A percentile compares a stretch with the other conserved stretches of the same genome.
Evolutionary conservation across 2,113 vertebrate species (phyloP).

Genomic region (Protobothrops mucrosquamatus): DNA sequence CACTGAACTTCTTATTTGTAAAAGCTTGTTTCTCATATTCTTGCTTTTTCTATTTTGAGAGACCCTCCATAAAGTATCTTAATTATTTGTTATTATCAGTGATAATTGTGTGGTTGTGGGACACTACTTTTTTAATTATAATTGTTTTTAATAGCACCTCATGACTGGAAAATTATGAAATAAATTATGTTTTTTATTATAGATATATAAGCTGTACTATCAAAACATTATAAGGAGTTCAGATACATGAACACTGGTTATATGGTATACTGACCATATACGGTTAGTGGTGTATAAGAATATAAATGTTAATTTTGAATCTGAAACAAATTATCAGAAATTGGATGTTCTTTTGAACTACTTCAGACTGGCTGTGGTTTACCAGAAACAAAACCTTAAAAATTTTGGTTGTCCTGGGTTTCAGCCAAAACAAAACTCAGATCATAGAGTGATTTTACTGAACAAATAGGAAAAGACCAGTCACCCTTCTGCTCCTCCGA

Average conservation of each 20-base stretch:
- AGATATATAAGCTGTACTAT: not conserved
- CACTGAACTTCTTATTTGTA: not conserved
- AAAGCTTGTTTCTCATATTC: not conserved
- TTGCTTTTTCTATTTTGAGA: not conserved
- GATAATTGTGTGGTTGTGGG: not conserved
- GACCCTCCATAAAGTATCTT: not conserved
- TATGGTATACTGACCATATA: not conserved
- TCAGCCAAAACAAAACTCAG: too few relatives aligned
- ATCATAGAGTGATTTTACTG: too few relatives aligned
- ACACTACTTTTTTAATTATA: not conserved
- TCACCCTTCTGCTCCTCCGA: too few relatives aligned
- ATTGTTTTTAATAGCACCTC: not conserved
- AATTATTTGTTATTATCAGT: not conserved
- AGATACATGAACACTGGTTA: not conserved
- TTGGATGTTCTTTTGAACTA: too few relatives aligned
- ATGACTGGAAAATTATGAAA: not conserved
- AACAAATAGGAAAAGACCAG: too few relatives aligned
- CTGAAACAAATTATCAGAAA: not conserved
- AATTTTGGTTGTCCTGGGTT: too few relatives aligned
- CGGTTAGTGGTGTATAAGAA: not conserved
- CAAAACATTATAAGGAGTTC: too few relatives aligned
- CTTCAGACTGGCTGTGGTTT: too few relatives aligned
- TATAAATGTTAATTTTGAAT: not conserved
- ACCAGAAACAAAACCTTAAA: too few relatives aligned
- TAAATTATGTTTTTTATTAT: not conserved